Conservation (phyloP, 2,113 vertebrate genomes). For the Alethe castanea region DNA sequence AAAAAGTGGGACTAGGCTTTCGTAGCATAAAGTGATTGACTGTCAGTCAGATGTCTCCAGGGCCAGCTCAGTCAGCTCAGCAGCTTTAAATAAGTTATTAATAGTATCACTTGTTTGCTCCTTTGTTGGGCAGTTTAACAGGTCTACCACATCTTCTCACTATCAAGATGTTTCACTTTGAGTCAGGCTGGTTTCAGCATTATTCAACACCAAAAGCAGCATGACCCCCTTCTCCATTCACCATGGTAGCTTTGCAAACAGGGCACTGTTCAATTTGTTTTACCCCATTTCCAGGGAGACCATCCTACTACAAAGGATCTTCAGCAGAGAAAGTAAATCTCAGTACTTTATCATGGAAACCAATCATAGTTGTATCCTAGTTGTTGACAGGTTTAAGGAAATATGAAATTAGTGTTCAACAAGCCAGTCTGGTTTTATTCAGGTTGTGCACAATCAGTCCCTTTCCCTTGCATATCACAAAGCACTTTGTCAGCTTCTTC, state of each 20-base stretch:
- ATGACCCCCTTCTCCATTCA: background rate
- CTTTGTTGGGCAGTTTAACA: background rate
- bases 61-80: background rate
- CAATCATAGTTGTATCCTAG: background rate
- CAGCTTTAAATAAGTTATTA: background rate
- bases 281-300: background rate
- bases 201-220: background rate
- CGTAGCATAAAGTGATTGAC: background rate
- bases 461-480: background rate
- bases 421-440: background rate
- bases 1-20: background rate
- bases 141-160: background rate
- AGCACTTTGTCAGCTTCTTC: background rate
- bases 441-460: background rate
- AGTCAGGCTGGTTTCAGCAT: background rate
- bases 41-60: background rate
- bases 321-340: slow-evolving; percentile 1
- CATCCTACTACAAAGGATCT: background rate
- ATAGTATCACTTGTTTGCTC: background rate
- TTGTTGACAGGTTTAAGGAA: slow-evolving; percentile 21
- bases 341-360: background rate
- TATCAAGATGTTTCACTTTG: background rate
- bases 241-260: background rate
- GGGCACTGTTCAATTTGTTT: background rate
- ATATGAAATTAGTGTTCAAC: background rate